A percentile compares a stretch with the other conserved stretches of the same genome.
Evolutionary conservation across 2,113 vertebrate genomes (phyloP).

Genomic region (Mustela nigripes): DNA sequence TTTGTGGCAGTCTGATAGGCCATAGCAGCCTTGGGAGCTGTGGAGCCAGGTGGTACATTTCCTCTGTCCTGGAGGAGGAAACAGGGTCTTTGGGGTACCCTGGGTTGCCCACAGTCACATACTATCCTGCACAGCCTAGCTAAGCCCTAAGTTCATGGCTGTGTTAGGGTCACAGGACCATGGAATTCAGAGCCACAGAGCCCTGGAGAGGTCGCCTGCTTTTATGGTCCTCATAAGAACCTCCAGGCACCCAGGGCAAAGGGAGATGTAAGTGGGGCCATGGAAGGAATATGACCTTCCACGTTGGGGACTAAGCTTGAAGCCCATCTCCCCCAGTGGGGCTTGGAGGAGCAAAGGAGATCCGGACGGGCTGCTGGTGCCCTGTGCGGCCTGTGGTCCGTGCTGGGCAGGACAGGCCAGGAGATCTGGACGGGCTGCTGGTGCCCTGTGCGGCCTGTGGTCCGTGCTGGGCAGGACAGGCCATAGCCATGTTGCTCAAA

Average conservation of each 20-base stretch:
- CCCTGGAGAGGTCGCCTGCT: neutral
- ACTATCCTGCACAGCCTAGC: neutral
- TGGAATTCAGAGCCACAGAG: neutral
- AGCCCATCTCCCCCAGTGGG: neutral
- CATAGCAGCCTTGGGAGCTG: neutral
- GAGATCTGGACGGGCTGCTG: accelerated
- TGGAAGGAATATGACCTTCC: no score
- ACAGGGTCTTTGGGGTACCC: neutral
- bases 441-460: neutral
- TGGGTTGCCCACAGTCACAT: neutral
- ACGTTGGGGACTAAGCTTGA: neutral
- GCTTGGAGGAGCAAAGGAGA: neutral
- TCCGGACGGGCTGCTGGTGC: accelerated
- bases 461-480: neutral
- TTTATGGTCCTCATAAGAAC: neutral
- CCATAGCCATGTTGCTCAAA: neutral
- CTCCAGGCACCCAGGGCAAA: neutral
- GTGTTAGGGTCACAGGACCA: neutral
- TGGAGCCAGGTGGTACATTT: accelerated
- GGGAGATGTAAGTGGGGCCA: neutral
- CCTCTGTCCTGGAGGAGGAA: neutral
- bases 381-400: neutral
- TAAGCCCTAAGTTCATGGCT: neutral
- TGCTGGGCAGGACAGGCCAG: neutral
- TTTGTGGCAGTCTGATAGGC: neutral